These are phyloP conservation scores for Oreochromis aureus DNA, from an alignment of 2,113 vertebrate species.

Conservation along the genomic window DNA sequence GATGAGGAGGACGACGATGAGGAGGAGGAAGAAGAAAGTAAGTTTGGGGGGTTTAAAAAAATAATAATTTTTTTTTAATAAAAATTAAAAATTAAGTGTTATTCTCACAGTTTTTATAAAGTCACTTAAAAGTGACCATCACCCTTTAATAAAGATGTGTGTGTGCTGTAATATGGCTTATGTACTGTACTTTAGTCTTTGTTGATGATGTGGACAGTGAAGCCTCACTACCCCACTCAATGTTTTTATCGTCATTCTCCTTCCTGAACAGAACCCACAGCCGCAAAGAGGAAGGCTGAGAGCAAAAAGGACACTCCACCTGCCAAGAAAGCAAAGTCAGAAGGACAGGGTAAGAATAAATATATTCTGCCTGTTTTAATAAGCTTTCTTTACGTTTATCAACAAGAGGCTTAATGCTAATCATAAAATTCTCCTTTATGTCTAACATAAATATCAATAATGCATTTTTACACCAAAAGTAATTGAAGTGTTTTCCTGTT, in stretches of 20 bases:
- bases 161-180: not conserved
- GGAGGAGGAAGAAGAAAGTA: constrained; percentile 64
- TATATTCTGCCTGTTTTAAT: not conserved
- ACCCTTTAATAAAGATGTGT: not conserved
- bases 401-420: constrained; percentile 85
- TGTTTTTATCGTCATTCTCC: not conserved
- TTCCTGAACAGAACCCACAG: constrained; percentile 26
- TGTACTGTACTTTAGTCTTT: not conserved
- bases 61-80: too few relatives aligned
- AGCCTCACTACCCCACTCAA: not conserved
- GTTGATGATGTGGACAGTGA: not conserved
- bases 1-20: constrained; percentile 84
- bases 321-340: constrained; percentile 73
- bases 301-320: constrained; percentile 70
- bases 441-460: fast-evolving
- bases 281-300: constrained; percentile 73
- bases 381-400: constrained; percentile 60
- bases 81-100: not conserved
- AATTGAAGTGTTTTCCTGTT: not conserved
- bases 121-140: not conserved
- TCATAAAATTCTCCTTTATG: constrained; percentile 59
- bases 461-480: fast-evolving
- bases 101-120: not conserved
- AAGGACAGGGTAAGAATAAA: constrained; percentile 57
- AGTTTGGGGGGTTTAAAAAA: constrained; percentile 1